Evolutionary conservation across 2,888 invertebrate genomes (phyloP), one percentile per base, ranked within the genome.

Genomic region (Corbicula japonica): DNA sequence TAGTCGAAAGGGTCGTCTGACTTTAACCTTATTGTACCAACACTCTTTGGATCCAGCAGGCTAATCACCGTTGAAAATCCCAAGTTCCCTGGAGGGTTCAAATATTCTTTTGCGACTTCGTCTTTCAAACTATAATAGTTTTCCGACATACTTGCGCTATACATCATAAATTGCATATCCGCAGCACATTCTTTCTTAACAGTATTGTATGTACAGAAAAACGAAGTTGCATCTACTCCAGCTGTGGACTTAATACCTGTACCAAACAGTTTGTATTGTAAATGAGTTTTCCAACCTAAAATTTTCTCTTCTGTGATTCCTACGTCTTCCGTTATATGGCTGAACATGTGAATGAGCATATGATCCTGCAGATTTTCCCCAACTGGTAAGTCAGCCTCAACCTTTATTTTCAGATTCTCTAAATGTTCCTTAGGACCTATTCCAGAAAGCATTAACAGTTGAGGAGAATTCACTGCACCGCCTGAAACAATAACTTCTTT

Each of bases 11-110:
- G 97, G 94, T 98, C 97, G 0, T 94, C 93, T 81, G 96, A 96
- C 62, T 95, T 95, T 26, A 98, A 93, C 83, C 96, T 96, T 1
- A 98, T 95, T 86, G 95, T 95, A 0, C 98, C 98, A 5, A 96
- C 95, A 75, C 96, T 91, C 97, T 97, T 73, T 95, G 96, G 96
- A 30, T 84, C 76, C 18, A 82, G 34, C 18, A 80, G 23, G 32
- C 62, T 62, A 21, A 77, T 71, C 1, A 69, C 38, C 3, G 80
- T 73, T 21, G 62, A 60, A 54, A 84, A 84, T 3, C 86, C 86
- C 18, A 73, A 96, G 8, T 54, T 41, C 12, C 52, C 54, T 30
- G 66, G 66, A 8, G 56, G 34, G 23, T 34, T 58, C 4, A 76
- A 41, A 56, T 61, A 72, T 28, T 69, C 76, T 44, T 56, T 48